Percentiles rank a stretch among this genome's conserved stretches.
phyloP scores from a whole-genome alignment of 2,888 invertebrate genomes.

The Chloromyia formosa region DNA sequence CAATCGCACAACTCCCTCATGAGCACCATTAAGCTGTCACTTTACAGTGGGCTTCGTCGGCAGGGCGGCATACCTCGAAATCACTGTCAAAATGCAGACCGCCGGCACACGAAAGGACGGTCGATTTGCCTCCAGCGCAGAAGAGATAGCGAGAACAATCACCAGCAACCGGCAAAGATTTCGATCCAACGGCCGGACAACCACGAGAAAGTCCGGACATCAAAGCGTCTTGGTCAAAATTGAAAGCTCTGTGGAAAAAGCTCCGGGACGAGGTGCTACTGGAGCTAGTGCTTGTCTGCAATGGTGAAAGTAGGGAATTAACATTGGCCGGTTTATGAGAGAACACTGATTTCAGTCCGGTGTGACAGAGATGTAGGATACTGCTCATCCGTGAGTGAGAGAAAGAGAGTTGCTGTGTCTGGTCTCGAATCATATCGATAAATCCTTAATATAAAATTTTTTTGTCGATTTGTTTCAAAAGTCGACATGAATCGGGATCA shows the following conservation, averaged over 20 bases:
- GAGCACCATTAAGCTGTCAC: neutral
- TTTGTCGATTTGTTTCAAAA: no score
- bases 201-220: conserved; percentile 36
- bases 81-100: conserved; percentile 58
- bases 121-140: conserved; percentile 58
- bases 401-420: no score
- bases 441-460: no score
- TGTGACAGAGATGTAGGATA: no score
- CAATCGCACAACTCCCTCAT: neutral
- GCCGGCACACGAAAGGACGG: conserved; percentile 59
- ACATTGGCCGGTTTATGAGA: no score
- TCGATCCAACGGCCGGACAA: conserved; percentile 56
- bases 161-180: conserved; percentile 55
- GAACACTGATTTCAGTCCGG: no score
- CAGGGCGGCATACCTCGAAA: conserved; percentile 56
- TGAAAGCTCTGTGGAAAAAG: no score
- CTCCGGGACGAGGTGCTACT: no score
- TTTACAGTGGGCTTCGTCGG: conserved; percentile 44
- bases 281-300: conserved; percentile 52
- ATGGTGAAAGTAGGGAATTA: no score
- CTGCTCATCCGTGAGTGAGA: no score
- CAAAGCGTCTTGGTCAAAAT: neutral
- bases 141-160: conserved; percentile 56
- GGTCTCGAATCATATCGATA: no score
- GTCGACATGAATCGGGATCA: no score